Evolutionary conservation across 2,888 invertebrate genomes (phyloP), one percentile per base, ranked within the genome.

Genomic region (Apamea sordens): DNA sequence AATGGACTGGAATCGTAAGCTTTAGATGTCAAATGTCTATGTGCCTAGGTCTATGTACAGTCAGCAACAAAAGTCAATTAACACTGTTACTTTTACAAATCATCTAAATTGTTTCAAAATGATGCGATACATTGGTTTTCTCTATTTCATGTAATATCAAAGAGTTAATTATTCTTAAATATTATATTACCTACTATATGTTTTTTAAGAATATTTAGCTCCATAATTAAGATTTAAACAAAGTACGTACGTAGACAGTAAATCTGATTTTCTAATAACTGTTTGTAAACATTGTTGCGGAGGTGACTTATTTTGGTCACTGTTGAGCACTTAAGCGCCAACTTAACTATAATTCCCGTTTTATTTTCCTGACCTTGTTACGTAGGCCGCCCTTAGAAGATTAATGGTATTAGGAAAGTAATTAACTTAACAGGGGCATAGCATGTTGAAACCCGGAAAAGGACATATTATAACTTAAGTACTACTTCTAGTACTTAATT

Each of bases 1-100:
- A 56, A 47, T 64, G 44, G 18, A 47, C 81, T 76, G 32, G 50
- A 44, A 59, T 44, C 6, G 59, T 44, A 75, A 53, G 18, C 44
- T 79, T 32, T 18, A 44, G 36, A 8, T 65, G 56, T 24, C n/a
- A 67, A 80, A 59, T 44, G 7, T 36, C 24, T 53, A 10, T 24
- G 32, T 56, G 11, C 18, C 56, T 71, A 18, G 70, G n/a, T n/a
- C n/a, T n/a, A n/a, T n/a, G n/a, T n/a, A n/a, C n/a, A n/a, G n/a
- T n/a, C n/a, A n/a, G n/a, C n/a, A n/a, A n/a, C n/a, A n/a, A n/a
- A n/a, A n/a, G n/a, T n/a, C n/a, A n/a, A n/a, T n/a, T n/a, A n/a
- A n/a, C n/a, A n/a, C n/a, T n/a, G n/a, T n/a, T n/a, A n/a, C n/a
- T n/a, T n/a, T n/a, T n/a, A n/a, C n/a, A n/a, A n/a, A n/a, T n/a